Evolutionary conservation across 2,888 invertebrate genomes (phyloP).

Genomic region (Sympetrum striolatum): DNA sequence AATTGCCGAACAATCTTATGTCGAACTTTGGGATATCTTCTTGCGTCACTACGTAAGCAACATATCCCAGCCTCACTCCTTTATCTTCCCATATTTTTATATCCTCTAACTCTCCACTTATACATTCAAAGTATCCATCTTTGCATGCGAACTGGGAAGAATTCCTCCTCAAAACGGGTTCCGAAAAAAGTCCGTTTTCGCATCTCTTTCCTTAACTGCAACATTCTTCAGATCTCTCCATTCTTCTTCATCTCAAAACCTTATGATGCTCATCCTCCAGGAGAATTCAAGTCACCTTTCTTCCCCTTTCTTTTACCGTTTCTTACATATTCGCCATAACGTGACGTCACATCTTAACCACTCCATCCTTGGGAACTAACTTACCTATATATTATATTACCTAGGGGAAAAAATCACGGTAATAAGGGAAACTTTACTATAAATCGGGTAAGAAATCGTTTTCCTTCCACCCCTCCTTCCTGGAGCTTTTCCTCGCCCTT

Average conservation of each 20-base stretch:
- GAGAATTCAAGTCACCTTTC: background rate
- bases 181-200: background rate
- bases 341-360: background rate
- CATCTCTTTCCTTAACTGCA: background rate
- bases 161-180: background rate
- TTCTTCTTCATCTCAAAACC: background rate
- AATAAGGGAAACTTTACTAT: no score
- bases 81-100: background rate
- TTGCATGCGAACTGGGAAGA: background rate
- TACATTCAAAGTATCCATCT: background rate
- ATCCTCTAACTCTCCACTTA: no score
- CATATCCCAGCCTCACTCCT: background rate
- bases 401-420: no score
- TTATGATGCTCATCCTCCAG: no score
- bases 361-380: no score
- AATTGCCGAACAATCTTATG: background rate
- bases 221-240: background rate
- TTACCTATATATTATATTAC: no score
- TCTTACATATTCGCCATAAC: background rate
- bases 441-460: no score
- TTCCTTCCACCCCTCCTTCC: no score
- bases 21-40: background rate
- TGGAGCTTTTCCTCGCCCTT: no score
- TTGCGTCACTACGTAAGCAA: background rate
- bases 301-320: background rate